These are phyloP conservation scores for Drosophila buzzatii DNA, from an alignment of 2,888 invertebrate species.

Conservation along the genomic window DNA sequence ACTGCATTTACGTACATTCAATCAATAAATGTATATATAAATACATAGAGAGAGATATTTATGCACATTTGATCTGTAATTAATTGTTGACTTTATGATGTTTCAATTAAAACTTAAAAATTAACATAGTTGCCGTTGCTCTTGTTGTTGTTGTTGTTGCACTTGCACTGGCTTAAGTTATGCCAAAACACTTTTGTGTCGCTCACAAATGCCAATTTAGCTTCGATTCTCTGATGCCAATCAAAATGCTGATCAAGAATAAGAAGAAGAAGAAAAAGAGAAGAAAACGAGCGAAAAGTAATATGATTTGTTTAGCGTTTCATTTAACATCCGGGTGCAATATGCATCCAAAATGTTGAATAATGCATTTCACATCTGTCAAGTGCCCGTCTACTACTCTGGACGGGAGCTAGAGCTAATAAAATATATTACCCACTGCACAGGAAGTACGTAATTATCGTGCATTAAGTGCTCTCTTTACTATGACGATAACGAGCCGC, in stretches of 20 bases:
- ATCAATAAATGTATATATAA: conserved; percentile 20
- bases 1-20: conserved; percentile 19
- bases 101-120: conserved; percentile 60
- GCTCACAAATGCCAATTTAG: conserved; percentile 11
- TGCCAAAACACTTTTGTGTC: conserved; percentile 13
- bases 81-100: conserved; percentile 63
- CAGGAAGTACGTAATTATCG: conserved; percentile 62
- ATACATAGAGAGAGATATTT: conserved; percentile 1
- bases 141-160: conserved; percentile 2
- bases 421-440: conserved; percentile 13
- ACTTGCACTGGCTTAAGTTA: conserved; percentile 38
- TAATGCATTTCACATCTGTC: conserved; percentile 51
- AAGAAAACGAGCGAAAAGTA: background rate
- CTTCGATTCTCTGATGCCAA: conserved; percentile 6
- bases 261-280: conserved; percentile 2
- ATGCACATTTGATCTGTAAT: conserved; percentile 34
- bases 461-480: conserved; percentile 45
- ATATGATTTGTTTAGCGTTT: conserved; percentile 6
- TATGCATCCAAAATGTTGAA: conserved; percentile 41
- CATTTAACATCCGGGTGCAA: conserved; percentile 21
- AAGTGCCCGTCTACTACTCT: conserved; percentile 13
- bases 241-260: background rate
- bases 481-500: conserved; percentile 34
- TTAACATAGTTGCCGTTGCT: conserved; percentile 39
- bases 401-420: background rate